These are phyloP conservation scores for Trematomus bernacchii DNA, from an alignment of 2,797 vertebrate species.

Conservation along the genomic window DNA sequence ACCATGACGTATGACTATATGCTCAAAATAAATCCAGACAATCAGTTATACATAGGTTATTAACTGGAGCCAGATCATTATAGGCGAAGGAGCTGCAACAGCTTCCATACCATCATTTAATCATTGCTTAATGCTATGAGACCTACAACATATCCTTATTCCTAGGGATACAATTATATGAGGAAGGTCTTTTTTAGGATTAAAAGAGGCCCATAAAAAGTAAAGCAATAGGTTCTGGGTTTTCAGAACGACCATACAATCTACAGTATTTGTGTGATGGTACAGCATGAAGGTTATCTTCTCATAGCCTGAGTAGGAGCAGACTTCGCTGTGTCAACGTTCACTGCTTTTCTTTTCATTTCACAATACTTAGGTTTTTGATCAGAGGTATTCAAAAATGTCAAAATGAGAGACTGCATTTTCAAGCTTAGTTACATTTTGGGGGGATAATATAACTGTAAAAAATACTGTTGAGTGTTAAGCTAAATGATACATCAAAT, in stretches of 20 bases:
- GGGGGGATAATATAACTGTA: background rate
- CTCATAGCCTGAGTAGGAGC: conserved; percentile 5
- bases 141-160: background rate
- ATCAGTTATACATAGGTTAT: background rate
- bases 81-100: background rate
- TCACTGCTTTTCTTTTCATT: conserved; percentile 25
- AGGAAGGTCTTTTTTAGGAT: background rate
- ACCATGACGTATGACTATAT: conserved; percentile 19
- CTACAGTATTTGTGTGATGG: conserved; percentile 6
- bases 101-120: conserved; percentile 15
- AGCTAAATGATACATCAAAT: conserved; percentile 33
- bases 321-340: conserved; percentile 4
- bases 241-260: conserved; percentile 14
- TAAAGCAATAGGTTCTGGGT: background rate
- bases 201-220: background rate
- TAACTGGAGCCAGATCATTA: background rate
- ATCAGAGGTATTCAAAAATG: background rate
- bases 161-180: background rate
- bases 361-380: conserved; percentile 11
- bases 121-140: background rate
- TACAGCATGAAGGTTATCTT: too few relatives aligned
- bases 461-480: background rate
- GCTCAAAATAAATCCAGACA: conserved; percentile 34
- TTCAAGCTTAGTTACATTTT: conserved; percentile 9
- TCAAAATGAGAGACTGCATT: conserved; percentile 2